phyloP scores from a whole-genome alignment of 2,113 vertebrate genomes.

The Eulemur macaco region DNA sequence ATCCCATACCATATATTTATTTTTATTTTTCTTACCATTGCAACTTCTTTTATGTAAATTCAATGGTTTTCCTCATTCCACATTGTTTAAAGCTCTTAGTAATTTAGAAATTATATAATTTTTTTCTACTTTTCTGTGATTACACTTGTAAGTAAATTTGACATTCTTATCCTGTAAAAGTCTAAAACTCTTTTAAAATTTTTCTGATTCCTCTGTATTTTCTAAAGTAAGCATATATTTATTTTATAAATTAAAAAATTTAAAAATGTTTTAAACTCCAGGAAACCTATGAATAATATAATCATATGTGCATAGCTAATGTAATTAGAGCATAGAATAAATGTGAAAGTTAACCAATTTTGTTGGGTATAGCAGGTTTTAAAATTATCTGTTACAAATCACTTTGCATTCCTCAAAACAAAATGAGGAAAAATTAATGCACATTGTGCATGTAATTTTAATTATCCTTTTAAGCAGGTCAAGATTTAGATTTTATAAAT shows the following conservation, averaged over 20 bases:
- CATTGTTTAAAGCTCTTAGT: background rate
- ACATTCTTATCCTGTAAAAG: background rate
- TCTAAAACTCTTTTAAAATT: background rate
- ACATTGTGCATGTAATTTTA: background rate
- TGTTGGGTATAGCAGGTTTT: background rate
- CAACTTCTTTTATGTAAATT: background rate
- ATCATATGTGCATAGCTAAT: background rate
- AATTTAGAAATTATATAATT: background rate
- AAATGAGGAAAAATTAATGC: background rate
- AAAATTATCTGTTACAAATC: background rate
- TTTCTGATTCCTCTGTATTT: background rate
- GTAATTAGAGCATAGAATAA: background rate
- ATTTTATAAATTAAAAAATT: background rate
- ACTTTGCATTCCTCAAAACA: background rate
- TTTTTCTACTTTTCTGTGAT: background rate
- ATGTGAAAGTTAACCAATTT: background rate
- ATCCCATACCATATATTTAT: background rate
- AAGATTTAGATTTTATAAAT: conserved; percentile 24
- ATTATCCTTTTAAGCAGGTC: background rate
- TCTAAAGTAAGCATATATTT: background rate
- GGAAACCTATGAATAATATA: background rate
- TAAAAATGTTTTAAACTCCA: background rate
- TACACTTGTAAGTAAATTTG: background rate
- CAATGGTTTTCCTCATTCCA: background rate
- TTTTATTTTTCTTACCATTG: background rate